Conservation (phyloP, 2,888 invertebrate species). For the Vesta saturnalis region DNA sequence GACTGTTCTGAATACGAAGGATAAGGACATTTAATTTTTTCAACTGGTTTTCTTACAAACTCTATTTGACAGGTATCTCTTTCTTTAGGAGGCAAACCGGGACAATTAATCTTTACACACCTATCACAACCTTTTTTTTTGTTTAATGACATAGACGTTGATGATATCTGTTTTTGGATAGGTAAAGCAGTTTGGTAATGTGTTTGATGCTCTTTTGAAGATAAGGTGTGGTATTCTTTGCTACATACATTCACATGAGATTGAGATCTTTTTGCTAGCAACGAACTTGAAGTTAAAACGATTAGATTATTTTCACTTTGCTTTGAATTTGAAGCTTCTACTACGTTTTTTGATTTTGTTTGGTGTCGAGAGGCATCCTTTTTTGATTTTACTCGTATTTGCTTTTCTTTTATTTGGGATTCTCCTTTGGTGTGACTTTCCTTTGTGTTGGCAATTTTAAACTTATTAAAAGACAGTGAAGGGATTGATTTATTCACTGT, state of each 20-base stretch:
- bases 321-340: no score
- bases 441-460: no score
- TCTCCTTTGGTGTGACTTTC: no score
- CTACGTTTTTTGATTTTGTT: no score
- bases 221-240: neutral
- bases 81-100: neutral
- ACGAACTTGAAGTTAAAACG: neutral
- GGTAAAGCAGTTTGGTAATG: neutral
- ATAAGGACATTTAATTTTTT: constrained; percentile 49
- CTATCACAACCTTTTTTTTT: neutral
- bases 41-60: constrained; percentile 37
- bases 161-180: no score
- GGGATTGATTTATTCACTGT: no score
- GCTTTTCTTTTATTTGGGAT: no score
- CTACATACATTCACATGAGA: neutral
- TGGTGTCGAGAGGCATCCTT: no score
- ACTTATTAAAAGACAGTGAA: no score
- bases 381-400: no score
- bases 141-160: neutral
- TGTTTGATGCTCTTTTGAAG: neutral
- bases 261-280: no score
- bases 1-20: constrained; percentile 51
- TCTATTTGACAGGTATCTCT: neutral
- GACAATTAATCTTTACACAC: neutral
- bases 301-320: neutral